A percentile compares a stretch with the other conserved stretches of the same genome.
These are phyloP conservation scores for Falco rusticolus DNA, from an alignment of 2,797 vertebrate genomes.

Conservation along the genomic window DNA sequence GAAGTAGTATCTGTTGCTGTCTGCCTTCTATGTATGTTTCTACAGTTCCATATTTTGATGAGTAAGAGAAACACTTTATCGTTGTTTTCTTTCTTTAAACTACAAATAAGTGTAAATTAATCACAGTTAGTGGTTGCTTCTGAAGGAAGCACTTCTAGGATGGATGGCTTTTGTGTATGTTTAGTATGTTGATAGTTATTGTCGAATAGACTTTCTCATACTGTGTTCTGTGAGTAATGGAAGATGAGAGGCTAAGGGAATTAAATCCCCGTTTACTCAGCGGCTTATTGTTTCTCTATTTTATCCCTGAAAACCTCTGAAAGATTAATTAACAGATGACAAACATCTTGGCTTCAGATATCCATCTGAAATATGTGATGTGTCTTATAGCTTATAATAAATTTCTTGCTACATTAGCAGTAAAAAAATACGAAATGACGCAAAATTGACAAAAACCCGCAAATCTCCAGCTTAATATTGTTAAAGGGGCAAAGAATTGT, in stretches of 20 bases:
- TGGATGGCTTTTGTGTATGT: slow-evolving; percentile 19
- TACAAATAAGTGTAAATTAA: slow-evolving; percentile 16
- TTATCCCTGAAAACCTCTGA: slow-evolving; percentile 1
- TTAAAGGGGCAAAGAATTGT: background rate
- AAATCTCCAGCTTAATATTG: background rate
- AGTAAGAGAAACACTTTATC: background rate
- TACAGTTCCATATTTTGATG: background rate
- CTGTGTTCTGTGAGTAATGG: background rate
- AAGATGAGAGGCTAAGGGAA: slow-evolving; percentile 40
- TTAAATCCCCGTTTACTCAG: slow-evolving; percentile 35
- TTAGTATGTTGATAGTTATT: slow-evolving; percentile 37
- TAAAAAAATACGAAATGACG: background rate
- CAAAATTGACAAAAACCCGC: background rate
- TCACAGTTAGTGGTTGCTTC: slow-evolving; percentile 8
- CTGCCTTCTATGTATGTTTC: background rate
- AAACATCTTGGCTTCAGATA: background rate
- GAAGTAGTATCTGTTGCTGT: background rate
- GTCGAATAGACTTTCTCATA: background rate
- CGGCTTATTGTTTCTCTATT: slow-evolving; percentile 33
- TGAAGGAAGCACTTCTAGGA: background rate
- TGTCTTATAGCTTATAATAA: background rate
- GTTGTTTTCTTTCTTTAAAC: background rate
- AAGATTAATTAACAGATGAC: slow-evolving; percentile 40
- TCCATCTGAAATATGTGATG: background rate
- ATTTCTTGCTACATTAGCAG: background rate